Conservation (phyloP, 2,113 vertebrate species). For the Hypomesus transpacificus region DNA sequence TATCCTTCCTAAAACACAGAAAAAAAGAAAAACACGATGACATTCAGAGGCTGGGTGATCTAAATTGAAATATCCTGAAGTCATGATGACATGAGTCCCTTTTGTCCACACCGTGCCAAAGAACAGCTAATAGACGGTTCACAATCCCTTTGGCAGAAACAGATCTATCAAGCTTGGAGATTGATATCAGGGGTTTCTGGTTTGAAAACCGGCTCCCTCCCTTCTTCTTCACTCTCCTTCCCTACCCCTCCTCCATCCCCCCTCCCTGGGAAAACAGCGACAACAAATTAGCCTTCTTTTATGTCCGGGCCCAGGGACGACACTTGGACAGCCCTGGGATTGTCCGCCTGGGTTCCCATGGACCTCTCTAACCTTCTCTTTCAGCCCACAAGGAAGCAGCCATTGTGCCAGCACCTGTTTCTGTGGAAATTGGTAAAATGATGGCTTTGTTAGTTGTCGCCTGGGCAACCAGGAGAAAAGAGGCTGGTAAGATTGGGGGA, state of each 20-base stretch:
- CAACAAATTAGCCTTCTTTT: constrained; percentile 85
- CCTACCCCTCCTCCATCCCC: constrained; percentile 61
- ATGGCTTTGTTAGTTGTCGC: constrained; percentile 80
- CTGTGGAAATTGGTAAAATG: constrained; percentile 85
- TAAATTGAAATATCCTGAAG: constrained; percentile 69
- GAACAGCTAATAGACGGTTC: constrained; percentile 50
- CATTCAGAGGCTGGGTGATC: constrained; percentile 39
- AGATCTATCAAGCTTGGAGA: constrained; percentile 42
- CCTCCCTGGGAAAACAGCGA: constrained; percentile 83
- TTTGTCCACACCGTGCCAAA: constrained; percentile 39
- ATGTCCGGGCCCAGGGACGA: constrained; percentile 73
- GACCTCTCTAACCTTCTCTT: constrained; percentile 81
- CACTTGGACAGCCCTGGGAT: constrained; percentile 79
- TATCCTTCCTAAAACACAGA: too few relatives aligned
- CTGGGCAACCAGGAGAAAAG: constrained; percentile 72
- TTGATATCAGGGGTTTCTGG: constrained; percentile 67
- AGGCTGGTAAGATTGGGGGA: constrained; percentile 41
- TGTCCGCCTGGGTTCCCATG: constrained; percentile 80
- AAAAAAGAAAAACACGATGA: too few relatives aligned
- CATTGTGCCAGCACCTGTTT: constrained; percentile 84
- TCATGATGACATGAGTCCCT: constrained; percentile 62
- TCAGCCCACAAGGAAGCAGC: constrained; percentile 75
- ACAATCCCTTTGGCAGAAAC: constrained; percentile 57
- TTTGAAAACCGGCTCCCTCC: constrained; percentile 59
- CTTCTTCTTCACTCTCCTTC: neutral